Base-by-base conservation (phyloP, 1,140 invertebrate species). In the Drosophila dunni region DNA sequence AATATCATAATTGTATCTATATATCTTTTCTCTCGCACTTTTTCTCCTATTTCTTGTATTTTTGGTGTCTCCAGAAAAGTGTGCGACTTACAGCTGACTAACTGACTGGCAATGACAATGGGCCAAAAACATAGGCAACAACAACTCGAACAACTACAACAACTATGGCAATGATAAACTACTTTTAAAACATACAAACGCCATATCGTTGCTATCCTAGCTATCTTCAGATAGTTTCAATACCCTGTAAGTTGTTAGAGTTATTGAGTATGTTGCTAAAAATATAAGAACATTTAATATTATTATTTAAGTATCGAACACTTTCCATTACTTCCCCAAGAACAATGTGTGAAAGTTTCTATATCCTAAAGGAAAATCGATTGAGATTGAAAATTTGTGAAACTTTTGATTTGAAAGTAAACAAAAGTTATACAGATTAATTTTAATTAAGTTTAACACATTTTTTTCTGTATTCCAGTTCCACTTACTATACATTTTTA, bases 21-120 rank as follows among this genome's bases (percentile, higher is more conserved):
- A 46, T 73, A 42, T 71, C 72, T 62, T 48, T 51, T 46, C 8
- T 13, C n/a, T 53, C n/a, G 17, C 29, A 29, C 10, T 9, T 20
- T 20, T 46, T 9, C 17, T 17, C 17, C 17, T 17, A 17, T 17
- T 17, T 17, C 15, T 8, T 7, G 13, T 51, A n/a, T 20, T 13
- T 60, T n/a, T n/a, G n/a, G 15, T 38, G 13, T 58, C 51, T 75
- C 17, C 46, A 66, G 71, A 64, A 66, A 76, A 64, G 58, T 58
- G 73, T 64, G 79, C 62, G 73, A 53, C 74, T 51, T 72, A 85
- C 76, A 76, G 80, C 76, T 81, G 80, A 51, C 24, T 46, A 17
- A 46, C 45, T 51, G 50, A 77, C 64, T 73, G 61, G 58, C 67
- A 68, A 79, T 79, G 58, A 75, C 75, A 78, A 63, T 57, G 56